These are phyloP conservation scores for Andrena camellia DNA, from an alignment of 2,888 invertebrate species.

Conservation along the genomic window DNA sequence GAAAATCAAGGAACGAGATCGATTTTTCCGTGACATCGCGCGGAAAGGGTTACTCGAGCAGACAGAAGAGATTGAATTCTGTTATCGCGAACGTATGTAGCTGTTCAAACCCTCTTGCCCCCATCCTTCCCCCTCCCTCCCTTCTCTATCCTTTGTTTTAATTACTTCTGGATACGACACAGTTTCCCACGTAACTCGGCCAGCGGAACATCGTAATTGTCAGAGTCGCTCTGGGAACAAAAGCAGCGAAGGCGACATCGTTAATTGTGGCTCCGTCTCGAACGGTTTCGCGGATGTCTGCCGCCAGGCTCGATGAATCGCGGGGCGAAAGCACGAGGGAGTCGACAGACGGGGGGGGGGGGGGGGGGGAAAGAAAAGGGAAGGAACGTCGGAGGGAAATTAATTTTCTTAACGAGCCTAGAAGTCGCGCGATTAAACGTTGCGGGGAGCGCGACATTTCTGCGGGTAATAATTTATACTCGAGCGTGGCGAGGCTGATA, in stretches of 20 bases:
- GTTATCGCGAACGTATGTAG: neutral
- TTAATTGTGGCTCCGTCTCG: neutral
- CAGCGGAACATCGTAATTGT: neutral
- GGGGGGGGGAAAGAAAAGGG: too few species aligned
- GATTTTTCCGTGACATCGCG: neutral
- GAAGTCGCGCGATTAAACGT: slow-evolving; percentile 27
- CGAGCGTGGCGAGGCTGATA: slow-evolving; percentile 10
- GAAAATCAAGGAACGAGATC: neutral
- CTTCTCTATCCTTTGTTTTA: neutral
- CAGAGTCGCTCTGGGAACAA: neutral
- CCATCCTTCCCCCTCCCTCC: neutral
- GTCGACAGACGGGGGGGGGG: neutral
- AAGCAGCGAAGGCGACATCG: neutral
- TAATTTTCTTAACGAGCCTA: slow-evolving; percentile 27
- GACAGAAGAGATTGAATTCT: neutral
- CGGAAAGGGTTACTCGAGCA: neutral
- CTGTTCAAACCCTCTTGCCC: neutral
- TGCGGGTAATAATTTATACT: slow-evolving; percentile 31
- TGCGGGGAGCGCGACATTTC: slow-evolving; percentile 25
- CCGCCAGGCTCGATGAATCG: neutral
- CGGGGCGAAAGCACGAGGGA: too few species aligned
- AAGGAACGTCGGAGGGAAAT: slow-evolving; percentile 1
- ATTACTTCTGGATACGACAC: neutral
- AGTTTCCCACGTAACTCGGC: neutral
- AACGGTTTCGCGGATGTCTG: neutral